Conservation (phyloP, 2,113 vertebrate species). For the Trinectes maculatus region DNA sequence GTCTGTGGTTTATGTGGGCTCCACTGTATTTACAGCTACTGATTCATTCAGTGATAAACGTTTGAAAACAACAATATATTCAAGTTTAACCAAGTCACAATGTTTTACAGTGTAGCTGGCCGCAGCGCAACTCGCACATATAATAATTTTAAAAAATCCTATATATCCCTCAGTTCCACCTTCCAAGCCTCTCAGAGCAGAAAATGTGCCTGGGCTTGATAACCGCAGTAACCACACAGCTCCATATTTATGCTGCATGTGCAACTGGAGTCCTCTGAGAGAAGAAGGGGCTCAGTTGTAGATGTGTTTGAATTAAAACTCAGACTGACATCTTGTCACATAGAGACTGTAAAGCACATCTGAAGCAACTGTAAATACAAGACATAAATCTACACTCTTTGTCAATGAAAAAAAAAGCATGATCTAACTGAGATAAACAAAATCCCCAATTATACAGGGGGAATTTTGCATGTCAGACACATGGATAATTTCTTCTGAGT, state of each 20-base stretch:
- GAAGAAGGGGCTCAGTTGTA: constrained; percentile 4
- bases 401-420: constrained; percentile 37
- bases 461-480: constrained; percentile 54
- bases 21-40: not conserved
- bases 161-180: constrained; percentile 43
- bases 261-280: constrained; percentile 38
- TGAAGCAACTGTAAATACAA: not conserved
- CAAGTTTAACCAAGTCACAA: not conserved
- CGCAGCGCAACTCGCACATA: constrained; percentile 27
- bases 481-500: constrained; percentile 56
- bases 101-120: constrained; percentile 25
- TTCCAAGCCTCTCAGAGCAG: constrained; percentile 44
- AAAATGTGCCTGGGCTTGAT: constrained; percentile 58
- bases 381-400: constrained; percentile 16
- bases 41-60: not conserved
- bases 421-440: constrained; percentile 29
- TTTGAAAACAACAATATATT: not conserved
- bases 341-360: constrained; percentile 11
- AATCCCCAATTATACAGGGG: constrained; percentile 25
- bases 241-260: constrained; percentile 36
- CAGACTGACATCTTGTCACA: constrained; percentile 35
- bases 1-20: not conserved
- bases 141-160: constrained; percentile 37
- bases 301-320: constrained; percentile 43
- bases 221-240: constrained; percentile 44